Conservation (phyloP, 2,797 vertebrate genomes). For the Sphenodon punctatus region DNA sequence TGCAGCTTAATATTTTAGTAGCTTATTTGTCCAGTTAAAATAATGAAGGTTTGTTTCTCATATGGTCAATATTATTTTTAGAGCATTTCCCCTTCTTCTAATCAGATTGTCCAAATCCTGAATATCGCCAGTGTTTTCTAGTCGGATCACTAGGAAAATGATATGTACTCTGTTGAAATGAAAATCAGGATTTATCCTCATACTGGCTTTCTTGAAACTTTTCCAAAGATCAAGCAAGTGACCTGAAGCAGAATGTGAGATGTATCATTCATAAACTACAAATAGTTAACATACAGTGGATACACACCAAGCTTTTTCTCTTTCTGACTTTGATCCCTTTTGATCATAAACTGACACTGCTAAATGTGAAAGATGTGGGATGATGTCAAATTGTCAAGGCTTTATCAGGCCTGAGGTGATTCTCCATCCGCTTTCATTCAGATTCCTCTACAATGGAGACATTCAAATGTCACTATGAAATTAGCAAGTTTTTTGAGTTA, state of each 20-base stretch:
- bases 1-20: neutral
- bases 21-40: neutral
- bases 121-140: neutral
- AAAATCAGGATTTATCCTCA: constrained; percentile 27
- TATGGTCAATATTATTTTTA: neutral
- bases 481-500: too few relatives aligned
- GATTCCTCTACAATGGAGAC: too few relatives aligned
- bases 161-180: neutral
- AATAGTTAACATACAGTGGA: constrained; percentile 20
- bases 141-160: neutral
- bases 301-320: constrained; percentile 28
- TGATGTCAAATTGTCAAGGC: too few relatives aligned
- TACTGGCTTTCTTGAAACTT: neutral
- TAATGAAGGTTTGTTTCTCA: neutral
- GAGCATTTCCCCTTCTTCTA: neutral
- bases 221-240: neutral
- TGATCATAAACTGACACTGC: neutral
- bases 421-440: too few relatives aligned
- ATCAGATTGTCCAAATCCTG: constrained; percentile 10
- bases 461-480: too few relatives aligned
- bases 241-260: neutral
- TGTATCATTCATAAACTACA: constrained; percentile 14
- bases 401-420: too few relatives aligned
- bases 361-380: too few relatives aligned
- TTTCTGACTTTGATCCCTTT: constrained; percentile 25